Base-by-base conservation (phyloP, 2,797 vertebrate genomes). In the Acipenser ruthenus region DNA sequence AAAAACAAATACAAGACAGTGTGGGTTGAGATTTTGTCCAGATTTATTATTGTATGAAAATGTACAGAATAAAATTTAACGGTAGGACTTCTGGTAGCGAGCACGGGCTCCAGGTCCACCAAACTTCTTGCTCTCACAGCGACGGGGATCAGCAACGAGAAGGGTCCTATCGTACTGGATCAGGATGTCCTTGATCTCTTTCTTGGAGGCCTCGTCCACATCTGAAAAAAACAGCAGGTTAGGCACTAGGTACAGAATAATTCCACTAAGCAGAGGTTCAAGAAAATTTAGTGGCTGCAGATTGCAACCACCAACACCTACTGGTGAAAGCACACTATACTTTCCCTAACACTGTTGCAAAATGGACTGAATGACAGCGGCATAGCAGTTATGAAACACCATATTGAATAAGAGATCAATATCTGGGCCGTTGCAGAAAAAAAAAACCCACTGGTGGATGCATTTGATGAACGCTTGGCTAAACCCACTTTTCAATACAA, bases 61-160 rank as follows among this genome's bases (percentile, higher is more conserved):
- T 82, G 73, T 75, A 83, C 50, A 85, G 70, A 70, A 72, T 62
- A 69, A 18, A 78, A 67, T 78, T 96, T 94, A 98, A 93, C 96
- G 95, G 89, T 99, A 99, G 75, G 96, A 98, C 84, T 99, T 99
- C 92, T 99, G 97, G 93, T 99, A 99, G 83, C 95, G 97, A 1
- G 97, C 95, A 74, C 95, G 95, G 71, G 97, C 97, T 83, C 97
- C 97, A 84, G 97, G 97, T 85, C 96, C 97, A 82, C 97, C 97
- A 51, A 99, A 99, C 82, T 99, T 99, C 88, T 99, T 99, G 83
- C 96, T 95, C 84, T 99, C 97, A 58, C 96, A 99, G 79, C 95
- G 96, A 69, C 97, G 94, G 63, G 97, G 97, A 76, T 99, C 97
- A 12, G 97, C 97, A 7, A 99, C 97, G 76, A 99, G 83, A 77